A percentile compares a stretch with the other conserved stretches of the same genome.
Evolutionary conservation across 2,888 invertebrate genomes (phyloP).

Genomic region (Sisyra nigra): DNA sequence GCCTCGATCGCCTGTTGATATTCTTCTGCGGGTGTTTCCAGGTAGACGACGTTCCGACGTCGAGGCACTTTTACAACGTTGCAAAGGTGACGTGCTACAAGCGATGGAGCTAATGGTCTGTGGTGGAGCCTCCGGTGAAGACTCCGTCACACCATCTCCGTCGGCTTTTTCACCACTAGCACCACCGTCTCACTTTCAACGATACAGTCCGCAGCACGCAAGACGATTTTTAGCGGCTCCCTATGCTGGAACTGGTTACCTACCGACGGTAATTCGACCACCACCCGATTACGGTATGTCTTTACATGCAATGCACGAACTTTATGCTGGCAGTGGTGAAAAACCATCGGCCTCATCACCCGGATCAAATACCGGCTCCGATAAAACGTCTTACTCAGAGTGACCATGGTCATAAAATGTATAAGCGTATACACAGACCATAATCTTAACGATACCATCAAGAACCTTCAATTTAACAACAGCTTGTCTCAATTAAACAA

Average conservation of each 20-base stretch:
- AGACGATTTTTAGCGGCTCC: conserved; percentile 68
- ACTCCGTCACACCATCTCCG: conserved; percentile 17
- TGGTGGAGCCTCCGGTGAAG: conserved; percentile 24
- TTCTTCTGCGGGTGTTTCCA: conserved; percentile 78
- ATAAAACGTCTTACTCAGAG: conserved; percentile 38
- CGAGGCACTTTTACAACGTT: conserved; percentile 66
- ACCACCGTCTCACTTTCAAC: conserved; percentile 38
- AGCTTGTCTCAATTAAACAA: too few species aligned
- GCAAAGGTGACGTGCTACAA: conserved; percentile 73
- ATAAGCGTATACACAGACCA: too few species aligned
- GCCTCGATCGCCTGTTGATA: conserved; percentile 65
- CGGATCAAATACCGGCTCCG: conserved; percentile 33
- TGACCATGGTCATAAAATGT: conserved; percentile 19
- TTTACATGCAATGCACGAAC: conserved; percentile 23
- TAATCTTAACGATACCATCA: too few species aligned
- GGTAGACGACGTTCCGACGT: conserved; percentile 73
- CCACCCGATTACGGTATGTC: conserved; percentile 24
- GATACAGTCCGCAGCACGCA: conserved; percentile 37
- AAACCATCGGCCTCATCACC: conserved; percentile 30
- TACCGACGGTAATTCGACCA: conserved; percentile 57
- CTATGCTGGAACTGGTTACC: conserved; percentile 67
- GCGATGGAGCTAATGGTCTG: conserved; percentile 85
- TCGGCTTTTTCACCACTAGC: conserved; percentile 69
- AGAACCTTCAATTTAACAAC: too few species aligned
- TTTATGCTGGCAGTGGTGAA: conserved; percentile 20